These are phyloP conservation scores for Zapus hudsonius DNA, from an alignment of 2,113 vertebrate species.

Conservation along the genomic window DNA sequence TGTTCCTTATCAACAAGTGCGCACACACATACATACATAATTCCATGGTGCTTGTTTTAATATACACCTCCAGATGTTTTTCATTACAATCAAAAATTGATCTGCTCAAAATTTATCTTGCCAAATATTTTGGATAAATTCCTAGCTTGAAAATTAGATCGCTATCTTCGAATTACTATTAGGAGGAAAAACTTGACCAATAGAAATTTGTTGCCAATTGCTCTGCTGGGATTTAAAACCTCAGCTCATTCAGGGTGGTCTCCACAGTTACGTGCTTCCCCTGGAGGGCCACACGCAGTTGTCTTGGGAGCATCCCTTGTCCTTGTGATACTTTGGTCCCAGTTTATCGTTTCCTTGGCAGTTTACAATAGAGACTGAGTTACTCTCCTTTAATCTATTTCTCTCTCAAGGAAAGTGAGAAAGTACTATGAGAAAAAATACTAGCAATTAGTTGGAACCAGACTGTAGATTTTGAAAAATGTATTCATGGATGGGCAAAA, in stretches of 20 bases:
- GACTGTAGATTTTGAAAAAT: constrained; percentile 25
- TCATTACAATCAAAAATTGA: constrained; percentile 10
- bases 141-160: constrained; percentile 18
- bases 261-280: neutral
- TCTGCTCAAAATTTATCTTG: neutral
- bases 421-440: neutral
- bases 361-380: constrained; percentile 29
- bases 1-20: neutral
- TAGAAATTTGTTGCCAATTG: neutral
- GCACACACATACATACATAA: neutral
- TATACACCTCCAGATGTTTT: neutral
- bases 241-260: neutral
- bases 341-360: neutral
- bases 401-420: constrained; percentile 4
- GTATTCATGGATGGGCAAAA: constrained; percentile 44
- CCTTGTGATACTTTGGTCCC: neutral
- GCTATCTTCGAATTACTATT: neutral
- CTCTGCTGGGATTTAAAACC: neutral
- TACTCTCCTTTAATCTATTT: neutral
- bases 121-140: constrained; percentile 39
- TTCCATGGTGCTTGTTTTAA: neutral
- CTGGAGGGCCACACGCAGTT: neutral
- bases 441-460: neutral
- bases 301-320: neutral
- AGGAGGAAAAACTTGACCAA: neutral